phyloP scores from a whole-genome alignment of 2,888 invertebrate genomes.

The Cancer borealis region DNA sequence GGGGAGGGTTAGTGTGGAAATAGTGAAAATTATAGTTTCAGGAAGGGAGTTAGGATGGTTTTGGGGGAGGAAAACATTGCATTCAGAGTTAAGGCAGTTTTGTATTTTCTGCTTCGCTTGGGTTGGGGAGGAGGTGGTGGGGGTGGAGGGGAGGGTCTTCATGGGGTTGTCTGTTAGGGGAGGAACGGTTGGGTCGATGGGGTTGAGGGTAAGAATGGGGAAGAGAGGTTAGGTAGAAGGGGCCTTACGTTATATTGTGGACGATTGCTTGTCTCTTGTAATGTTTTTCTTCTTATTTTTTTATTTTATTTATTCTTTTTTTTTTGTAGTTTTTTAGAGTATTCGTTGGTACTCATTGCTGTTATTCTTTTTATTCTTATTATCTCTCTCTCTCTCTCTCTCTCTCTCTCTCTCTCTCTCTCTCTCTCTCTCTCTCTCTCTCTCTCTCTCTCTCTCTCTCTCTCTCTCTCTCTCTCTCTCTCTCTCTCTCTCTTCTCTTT shows the following conservation, averaged over 20 bases:
- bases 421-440: conserved; percentile 20
- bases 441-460: conserved; percentile 2
- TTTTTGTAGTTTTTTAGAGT: background rate
- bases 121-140: background rate
- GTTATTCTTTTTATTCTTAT: background rate
- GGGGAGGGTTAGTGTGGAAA: background rate
- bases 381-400: background rate
- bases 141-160: background rate
- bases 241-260: background rate
- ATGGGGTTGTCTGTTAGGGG: background rate
- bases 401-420: background rate
- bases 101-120: background rate
- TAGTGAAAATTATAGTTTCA: background rate
- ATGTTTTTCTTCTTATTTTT: background rate
- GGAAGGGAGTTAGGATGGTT: background rate
- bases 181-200: background rate
- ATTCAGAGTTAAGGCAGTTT: background rate
- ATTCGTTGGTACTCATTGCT: background rate
- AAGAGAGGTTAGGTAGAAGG: background rate
- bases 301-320: background rate
- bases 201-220: background rate
- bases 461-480: conserved; percentile 54
- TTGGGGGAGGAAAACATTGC: background rate
- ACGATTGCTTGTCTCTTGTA: background rate
- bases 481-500: conserved; percentile 51